These are phyloP conservation scores for Eubucco bourcierii DNA, from an alignment of 2,113 vertebrate species.

Conservation along the genomic window DNA sequence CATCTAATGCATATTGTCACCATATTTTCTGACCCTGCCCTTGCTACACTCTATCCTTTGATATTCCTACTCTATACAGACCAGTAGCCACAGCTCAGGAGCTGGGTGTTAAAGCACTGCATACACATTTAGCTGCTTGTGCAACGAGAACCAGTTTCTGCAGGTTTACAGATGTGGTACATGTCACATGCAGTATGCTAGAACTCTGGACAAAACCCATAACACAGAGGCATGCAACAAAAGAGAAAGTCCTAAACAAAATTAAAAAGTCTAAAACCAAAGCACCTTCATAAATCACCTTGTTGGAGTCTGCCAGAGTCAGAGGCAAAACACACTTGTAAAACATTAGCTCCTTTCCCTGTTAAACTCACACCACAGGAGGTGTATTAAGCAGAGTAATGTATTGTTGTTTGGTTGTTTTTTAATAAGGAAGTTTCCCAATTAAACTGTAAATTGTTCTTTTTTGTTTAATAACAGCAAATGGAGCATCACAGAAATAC, in stretches of 20 bases:
- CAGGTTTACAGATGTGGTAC: not conserved
- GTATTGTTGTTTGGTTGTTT: not conserved
- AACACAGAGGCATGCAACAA: not conserved
- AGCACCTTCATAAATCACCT: not conserved
- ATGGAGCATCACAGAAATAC: slow-evolving; percentile 10
- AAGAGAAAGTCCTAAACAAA: not conserved
- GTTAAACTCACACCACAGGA: not conserved
- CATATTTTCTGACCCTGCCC: not conserved
- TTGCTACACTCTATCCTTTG: not conserved
- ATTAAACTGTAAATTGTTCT: not conserved
- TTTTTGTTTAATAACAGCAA: slow-evolving; percentile 23
- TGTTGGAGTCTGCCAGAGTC: not conserved
- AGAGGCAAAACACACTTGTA: not conserved
- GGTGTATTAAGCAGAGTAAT: not conserved
- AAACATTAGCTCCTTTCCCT: not conserved
- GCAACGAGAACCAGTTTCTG: not conserved
- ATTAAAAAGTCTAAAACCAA: not conserved
- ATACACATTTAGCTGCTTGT: not conserved
- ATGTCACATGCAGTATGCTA: not conserved
- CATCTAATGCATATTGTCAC: not conserved
- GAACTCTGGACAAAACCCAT: not conserved
- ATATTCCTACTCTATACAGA: not conserved
- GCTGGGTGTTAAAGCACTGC: not conserved
- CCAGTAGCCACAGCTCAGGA: not conserved
- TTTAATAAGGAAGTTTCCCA: not conserved